phyloP scores from a whole-genome alignment of 2,113 vertebrate genomes.

The Alouatta palliata region DNA sequence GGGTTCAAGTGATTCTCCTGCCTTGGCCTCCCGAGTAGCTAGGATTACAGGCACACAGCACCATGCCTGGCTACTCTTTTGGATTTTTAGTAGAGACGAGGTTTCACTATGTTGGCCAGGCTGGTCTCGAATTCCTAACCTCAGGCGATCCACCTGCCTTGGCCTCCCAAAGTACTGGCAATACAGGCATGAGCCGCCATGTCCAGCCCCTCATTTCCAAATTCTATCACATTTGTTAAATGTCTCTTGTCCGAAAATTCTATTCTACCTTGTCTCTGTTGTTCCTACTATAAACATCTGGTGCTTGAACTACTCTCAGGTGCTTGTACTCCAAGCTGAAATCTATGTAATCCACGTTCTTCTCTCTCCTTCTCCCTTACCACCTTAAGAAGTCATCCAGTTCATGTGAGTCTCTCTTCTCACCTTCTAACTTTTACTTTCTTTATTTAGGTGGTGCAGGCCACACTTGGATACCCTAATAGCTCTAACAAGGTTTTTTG shows the following conservation, averaged over 20 bases:
- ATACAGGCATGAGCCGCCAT: too few relatives aligned
- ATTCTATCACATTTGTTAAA: neutral
- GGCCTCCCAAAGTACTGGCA: too few relatives aligned
- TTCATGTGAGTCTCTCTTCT: neutral
- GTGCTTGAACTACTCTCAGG: neutral
- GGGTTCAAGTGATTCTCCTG: too few relatives aligned
- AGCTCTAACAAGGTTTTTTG: neutral
- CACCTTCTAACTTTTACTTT: neutral
- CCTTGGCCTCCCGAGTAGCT: too few relatives aligned
- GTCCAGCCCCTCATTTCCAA: too few relatives aligned
- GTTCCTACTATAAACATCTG: neutral
- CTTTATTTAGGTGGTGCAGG: neutral
- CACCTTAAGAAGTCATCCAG: neutral
- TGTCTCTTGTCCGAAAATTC: neutral
- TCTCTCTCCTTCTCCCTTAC: neutral
- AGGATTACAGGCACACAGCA: too few relatives aligned
- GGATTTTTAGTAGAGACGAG: too few relatives aligned
- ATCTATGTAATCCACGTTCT: neutral
- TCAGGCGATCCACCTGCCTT: too few relatives aligned
- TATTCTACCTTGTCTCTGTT: neutral
- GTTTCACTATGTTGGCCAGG: too few relatives aligned
- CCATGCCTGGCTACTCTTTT: too few relatives aligned
- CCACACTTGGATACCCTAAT: neutral
- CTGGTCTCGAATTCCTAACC: too few relatives aligned
- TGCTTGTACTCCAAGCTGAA: neutral